Conservation (phyloP, 2,113 vertebrate genomes). For the Dermatemys mawii region DNA sequence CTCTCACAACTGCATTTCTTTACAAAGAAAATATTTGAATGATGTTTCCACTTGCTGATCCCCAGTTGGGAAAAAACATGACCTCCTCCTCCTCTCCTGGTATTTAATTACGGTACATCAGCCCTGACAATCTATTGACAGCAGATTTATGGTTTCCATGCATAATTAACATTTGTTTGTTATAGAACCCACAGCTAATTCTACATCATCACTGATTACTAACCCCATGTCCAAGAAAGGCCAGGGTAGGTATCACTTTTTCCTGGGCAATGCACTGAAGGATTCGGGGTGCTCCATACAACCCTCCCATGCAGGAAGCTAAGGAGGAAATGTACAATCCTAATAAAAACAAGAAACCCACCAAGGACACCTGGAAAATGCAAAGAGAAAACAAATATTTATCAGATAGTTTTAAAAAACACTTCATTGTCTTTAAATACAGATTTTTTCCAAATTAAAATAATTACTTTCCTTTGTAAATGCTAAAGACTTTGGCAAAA, state of each 20-base stretch:
- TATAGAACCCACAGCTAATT: background rate
- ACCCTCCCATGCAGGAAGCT: constrained; percentile 97
- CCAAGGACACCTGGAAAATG: constrained; percentile 92
- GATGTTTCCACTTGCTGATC: background rate
- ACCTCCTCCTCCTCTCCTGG: background rate
- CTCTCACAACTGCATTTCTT: background rate
- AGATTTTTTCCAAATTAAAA: background rate
- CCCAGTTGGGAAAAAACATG: background rate
- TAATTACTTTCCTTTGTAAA: background rate
- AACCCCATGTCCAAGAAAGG: constrained; percentile 89
- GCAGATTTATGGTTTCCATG: background rate
- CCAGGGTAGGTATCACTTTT: constrained; percentile 89
- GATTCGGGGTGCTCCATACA: constrained; percentile 95
- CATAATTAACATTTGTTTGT: background rate
- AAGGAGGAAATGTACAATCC: constrained; percentile 97
- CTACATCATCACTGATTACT: constrained; percentile 65
- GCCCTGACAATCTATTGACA: background rate
- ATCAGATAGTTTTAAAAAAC: background rate
- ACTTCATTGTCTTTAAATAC: background rate
- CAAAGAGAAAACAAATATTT: background rate
- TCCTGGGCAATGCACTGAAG: constrained; percentile 96
- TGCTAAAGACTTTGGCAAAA: background rate
- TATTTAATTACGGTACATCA: background rate
- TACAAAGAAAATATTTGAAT: background rate
- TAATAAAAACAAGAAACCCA: constrained; percentile 96